Conservation (phyloP, 2,113 vertebrate genomes). For the Atlantisia rogersi region DNA sequence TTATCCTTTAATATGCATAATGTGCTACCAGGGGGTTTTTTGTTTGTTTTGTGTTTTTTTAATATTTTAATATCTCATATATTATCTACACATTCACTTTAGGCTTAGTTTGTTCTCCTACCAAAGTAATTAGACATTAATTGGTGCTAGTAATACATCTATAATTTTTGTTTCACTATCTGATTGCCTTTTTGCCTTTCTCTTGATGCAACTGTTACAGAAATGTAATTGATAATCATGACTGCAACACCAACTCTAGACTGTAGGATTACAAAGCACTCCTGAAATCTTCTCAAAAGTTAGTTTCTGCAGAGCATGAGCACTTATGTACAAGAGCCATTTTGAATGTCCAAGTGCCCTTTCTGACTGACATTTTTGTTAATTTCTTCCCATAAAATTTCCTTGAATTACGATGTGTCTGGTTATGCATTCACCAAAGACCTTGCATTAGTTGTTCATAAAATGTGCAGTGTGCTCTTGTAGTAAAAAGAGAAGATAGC, state of each 20-base stretch:
- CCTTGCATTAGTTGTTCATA: background rate
- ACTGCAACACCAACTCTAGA: background rate
- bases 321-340: background rate
- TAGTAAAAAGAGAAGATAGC: background rate
- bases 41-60: background rate
- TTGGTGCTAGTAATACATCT: background rate
- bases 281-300: background rate
- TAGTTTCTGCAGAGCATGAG: background rate
- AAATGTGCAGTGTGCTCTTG: background rate
- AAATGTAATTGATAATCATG: background rate
- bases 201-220: background rate
- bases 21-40: background rate
- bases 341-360: background rate
- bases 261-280: background rate
- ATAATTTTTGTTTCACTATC: background rate
- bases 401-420: background rate
- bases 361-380: slow-evolving; percentile 29
- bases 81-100: background rate
- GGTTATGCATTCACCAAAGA: background rate
- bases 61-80: background rate
- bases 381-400: slow-evolving; percentile 3
- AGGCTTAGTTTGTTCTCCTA: slow-evolving; percentile 29
- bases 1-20: background rate
- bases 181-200: background rate
- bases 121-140: background rate